Conservation (phyloP, 2,797 vertebrate species). For the Oryzias sinensis region DNA sequence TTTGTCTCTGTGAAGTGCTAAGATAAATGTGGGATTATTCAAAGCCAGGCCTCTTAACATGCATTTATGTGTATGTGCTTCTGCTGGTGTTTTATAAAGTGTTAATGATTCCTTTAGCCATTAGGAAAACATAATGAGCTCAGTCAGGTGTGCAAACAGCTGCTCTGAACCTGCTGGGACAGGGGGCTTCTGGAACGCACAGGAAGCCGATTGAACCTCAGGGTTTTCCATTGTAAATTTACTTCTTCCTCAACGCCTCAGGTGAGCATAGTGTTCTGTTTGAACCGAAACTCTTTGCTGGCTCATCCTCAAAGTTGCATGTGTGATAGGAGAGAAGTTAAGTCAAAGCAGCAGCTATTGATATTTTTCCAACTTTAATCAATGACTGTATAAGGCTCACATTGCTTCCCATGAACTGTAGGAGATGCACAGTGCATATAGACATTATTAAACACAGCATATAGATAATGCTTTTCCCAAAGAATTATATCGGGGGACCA, state of each 20-base stretch:
- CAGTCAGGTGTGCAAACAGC: constrained; percentile 64
- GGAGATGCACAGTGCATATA: not conserved
- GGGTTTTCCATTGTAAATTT: constrained; percentile 39
- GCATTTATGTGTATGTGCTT: constrained; percentile 15
- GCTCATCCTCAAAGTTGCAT: constrained; percentile 38
- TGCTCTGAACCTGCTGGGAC: constrained; percentile 62
- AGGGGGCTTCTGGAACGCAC: constrained; percentile 37
- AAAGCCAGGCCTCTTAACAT: constrained; percentile 3
- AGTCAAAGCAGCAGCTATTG: constrained; percentile 9
- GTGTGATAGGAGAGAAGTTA: constrained; percentile 27
- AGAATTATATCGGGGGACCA: constrained; percentile 12
- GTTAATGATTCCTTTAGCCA: constrained; percentile 37
- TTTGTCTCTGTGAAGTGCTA: constrained; percentile 4
- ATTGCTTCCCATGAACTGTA: constrained; percentile 18
- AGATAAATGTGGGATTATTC: constrained; percentile 26
- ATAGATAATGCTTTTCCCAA: constrained; percentile 11
- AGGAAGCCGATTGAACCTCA: constrained; percentile 37
- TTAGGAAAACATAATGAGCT: constrained; percentile 52
- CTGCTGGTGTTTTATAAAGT: constrained; percentile 39
- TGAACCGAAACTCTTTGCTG: constrained; percentile 39
- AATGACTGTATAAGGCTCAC: constrained; percentile 36
- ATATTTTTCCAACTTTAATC: constrained; percentile 51
- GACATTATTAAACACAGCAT: constrained; percentile 15
- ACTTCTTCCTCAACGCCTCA: constrained; percentile 42
- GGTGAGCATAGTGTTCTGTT: constrained; percentile 34